Evolutionary conservation across 1,140 invertebrate genomes (phyloP).

Genomic region (Trissolcus basalis): DNA sequence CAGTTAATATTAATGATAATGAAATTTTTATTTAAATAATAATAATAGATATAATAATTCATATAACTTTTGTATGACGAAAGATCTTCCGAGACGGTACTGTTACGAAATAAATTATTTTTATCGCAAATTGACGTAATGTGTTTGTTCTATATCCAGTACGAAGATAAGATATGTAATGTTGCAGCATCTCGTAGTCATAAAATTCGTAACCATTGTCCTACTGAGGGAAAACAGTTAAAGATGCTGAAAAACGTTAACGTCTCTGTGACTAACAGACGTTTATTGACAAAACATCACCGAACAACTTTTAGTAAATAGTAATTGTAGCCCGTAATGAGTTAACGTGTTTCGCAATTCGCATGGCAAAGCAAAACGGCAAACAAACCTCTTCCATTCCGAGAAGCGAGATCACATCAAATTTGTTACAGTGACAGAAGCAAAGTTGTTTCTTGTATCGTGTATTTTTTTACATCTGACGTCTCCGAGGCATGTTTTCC

Average conservation of each 20-base stretch:
- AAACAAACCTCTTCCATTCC: constrained; percentile 19
- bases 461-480: constrained; percentile 7
- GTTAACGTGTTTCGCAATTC: constrained; percentile 18
- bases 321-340: too few relatives aligned
- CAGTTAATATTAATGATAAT: too few relatives aligned
- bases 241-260: neutral
- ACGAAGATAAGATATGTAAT: constrained; percentile 17
- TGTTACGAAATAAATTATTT: constrained; percentile 22
- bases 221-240: neutral
- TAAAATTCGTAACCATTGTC: constrained; percentile 6
- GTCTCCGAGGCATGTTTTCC: constrained; percentile 25
- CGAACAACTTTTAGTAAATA: too few relatives aligned
- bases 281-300: neutral
- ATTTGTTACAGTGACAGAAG: constrained; percentile 28
- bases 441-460: constrained; percentile 22
- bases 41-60: too few relatives aligned
- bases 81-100: constrained; percentile 5
- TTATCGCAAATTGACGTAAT: constrained; percentile 21
- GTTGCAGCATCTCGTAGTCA: constrained; percentile 12
- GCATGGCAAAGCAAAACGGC: constrained; percentile 9
- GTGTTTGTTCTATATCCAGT: constrained; percentile 14
- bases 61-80: neutral
- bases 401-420: constrained; percentile 18
- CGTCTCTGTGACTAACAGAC: too few relatives aligned
- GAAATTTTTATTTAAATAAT: too few relatives aligned